Base-by-base conservation (phyloP, 2,797 vertebrate species). In the Ptychobarbus kaznakovi region DNA sequence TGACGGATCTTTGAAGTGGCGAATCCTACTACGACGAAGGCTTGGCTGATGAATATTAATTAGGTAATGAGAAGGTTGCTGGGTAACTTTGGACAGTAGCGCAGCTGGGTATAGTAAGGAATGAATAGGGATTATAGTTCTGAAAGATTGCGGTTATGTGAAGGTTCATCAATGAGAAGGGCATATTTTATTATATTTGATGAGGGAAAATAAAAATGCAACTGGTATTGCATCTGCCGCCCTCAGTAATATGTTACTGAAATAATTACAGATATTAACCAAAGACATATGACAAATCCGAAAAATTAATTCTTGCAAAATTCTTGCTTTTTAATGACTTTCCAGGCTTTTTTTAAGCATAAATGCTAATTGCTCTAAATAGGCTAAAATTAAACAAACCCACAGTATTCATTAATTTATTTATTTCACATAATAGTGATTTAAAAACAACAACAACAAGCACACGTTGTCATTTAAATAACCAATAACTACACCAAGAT, bases 11-110 rank as follows among this genome's bases (percentile, higher is more conserved):
- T 4, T 25, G n/a, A n/a, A 56, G 15, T 68, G 22, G 2, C 58
- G 61, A 69, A 84, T 22, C 40, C 65, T 70, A 84, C 74, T 84
- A 84, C 44, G 40, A 25, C 12, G 3, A 84, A 35, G 65, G 46
- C 6, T 7, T 7, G 1, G 9, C 7, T 70, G 7, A 56, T 78
- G 20, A 70, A 84, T 84, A 84, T 78, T 78, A 58, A 78, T 69
- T 12, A 84, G 18, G 46, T 11, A 22, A 44, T 69, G 1, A 78
- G 38, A 53, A 3, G 16, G 63, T 78, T 58, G 49, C 82, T 42
- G 16, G 38, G 63, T 68, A 78, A 69, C 38, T 65, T 56, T 80
- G 42, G 22, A 61, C 3, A 77, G 75, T 15, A 58, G 38, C n/a
- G 2, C 3, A 9, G 1, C 7, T 76, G 3, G 1, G 32, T 8